phyloP scores from a whole-genome alignment of 2,113 vertebrate species.

The Passer domesticus region DNA sequence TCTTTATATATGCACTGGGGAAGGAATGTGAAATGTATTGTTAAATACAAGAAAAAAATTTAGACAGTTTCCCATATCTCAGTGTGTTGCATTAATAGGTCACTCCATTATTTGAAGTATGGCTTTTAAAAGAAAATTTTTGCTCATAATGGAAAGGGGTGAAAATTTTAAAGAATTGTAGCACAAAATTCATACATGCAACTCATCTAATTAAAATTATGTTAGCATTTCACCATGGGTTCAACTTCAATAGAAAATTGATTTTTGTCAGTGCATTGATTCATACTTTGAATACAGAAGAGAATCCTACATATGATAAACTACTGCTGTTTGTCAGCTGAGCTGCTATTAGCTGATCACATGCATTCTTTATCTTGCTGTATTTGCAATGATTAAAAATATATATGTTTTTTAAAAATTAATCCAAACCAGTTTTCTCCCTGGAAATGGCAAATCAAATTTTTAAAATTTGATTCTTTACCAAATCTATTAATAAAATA shows the following conservation, averaged over 20 bases:
- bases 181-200: background rate
- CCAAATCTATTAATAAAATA: background rate
- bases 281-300: background rate
- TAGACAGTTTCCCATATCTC: background rate
- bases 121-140: background rate
- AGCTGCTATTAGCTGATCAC: background rate
- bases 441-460: background rate
- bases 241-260: background rate
- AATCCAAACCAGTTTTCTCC: rapidly evolving
- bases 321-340: background rate
- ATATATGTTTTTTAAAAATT: rapidly evolving
- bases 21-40: background rate
- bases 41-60: background rate
- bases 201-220: background rate
- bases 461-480: background rate
- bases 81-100: background rate
- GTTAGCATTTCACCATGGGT: background rate
- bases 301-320: background rate
- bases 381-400: background rate
- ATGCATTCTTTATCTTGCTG: background rate
- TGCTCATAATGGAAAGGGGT: background rate
- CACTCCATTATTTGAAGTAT: background rate
- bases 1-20: background rate
- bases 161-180: background rate
- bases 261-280: background rate